Conservation (phyloP, 1,140 invertebrate genomes). For the Andrena cerasifolii region DNA sequence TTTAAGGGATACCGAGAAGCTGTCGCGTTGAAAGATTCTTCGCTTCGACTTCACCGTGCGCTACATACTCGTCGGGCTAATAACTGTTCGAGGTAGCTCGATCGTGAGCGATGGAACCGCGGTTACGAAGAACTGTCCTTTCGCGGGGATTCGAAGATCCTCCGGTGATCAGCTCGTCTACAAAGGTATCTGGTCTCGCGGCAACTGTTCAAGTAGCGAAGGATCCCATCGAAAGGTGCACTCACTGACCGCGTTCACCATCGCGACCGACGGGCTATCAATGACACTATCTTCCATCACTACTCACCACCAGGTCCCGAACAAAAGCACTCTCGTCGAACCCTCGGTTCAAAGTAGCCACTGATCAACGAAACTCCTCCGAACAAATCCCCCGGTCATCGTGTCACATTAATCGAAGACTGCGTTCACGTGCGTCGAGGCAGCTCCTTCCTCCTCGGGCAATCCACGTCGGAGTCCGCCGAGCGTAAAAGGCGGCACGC, state of each 20-base stretch:
- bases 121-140: too few species aligned
- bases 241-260: constrained; percentile 32
- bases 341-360: background rate
- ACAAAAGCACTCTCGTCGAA: constrained; percentile 8
- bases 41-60: background rate
- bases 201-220: background rate
- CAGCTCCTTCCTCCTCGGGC: too few species aligned
- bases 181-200: background rate
- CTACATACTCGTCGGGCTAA: too few species aligned
- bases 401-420: too few species aligned
- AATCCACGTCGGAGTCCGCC: too few species aligned
- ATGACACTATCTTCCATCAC: constrained; percentile 7
- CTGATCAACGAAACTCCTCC: background rate
- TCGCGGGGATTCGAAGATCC: background rate
- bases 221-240: constrained; percentile 1
- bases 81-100: too few species aligned
- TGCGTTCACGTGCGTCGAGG: too few species aligned
- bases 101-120: too few species aligned
- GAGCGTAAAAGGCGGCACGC: background rate
- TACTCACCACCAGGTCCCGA: background rate
- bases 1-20: background rate
- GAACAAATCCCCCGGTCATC: background rate
- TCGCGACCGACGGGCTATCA: constrained; percentile 23
- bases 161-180: background rate
- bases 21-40: background rate